Base-by-base conservation (phyloP, 2,797 vertebrate genomes). In the Premnoplex brunnescens region DNA sequence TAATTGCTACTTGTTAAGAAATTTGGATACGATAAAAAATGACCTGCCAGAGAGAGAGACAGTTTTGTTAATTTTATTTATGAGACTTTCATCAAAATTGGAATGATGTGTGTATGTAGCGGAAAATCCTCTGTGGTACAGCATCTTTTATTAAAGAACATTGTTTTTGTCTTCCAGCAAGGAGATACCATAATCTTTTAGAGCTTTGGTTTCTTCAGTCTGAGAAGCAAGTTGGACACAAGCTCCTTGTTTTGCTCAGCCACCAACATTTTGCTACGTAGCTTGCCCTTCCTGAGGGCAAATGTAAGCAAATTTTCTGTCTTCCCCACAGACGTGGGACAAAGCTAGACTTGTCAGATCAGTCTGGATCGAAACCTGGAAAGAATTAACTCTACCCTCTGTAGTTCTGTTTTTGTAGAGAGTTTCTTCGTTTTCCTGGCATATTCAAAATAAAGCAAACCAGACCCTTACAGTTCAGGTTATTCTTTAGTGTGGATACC, bases 1-100 rank as follows among this genome's bases (percentile, higher is more conserved):
- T 94, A 95, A 95, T 91, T 96, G 93, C 93, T 93, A 67, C 93
- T 96, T 93, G 93, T 94, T 96, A 94, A 95, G 83, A 95, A 96
- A 94, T 96, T 93, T 95, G 91, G 83, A 56, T 85, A 44, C 3
- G 7, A 80, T 87, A 95, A 95, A 95, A 96, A 88, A 95, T 64
- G 52, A 88, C 69, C 91, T 91, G 87, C 79, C 71, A 87, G 75
- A 20, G 56, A 92, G 63, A 94, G 84, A 91, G 94, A 83, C 77
- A 74, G 90, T 96, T 95, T 74, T 82, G 78, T 91, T 93, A 89
- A 94, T 96, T 95, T 89, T 94, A 85, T 94, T 92, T 96, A 87
- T 95, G 84, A 93, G 68, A 72, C 60, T 92, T 92, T 52, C 30
- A 63, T 91, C 82, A 92, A 55, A 94, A 79, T 69, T 46, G 59